Evolutionary conservation across 2,888 invertebrate genomes (phyloP).

Genomic region (Agrypnus murinus): DNA sequence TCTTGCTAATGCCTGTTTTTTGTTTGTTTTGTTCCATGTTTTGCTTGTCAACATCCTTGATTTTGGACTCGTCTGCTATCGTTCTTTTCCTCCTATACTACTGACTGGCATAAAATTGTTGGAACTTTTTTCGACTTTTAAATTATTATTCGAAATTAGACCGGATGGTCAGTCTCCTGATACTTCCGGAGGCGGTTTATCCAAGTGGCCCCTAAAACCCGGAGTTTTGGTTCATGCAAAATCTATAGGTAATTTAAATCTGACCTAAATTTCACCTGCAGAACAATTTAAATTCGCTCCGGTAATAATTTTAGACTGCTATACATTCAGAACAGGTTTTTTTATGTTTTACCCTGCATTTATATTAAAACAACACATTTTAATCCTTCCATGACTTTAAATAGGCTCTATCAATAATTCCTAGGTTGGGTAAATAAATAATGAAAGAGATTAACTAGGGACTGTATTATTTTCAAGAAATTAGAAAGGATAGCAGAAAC

Average conservation of each 20-base stretch:
- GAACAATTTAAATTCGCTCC: constrained; percentile 63
- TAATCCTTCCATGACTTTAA: no score
- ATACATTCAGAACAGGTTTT: no score
- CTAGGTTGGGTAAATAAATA: no score
- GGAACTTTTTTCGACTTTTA: constrained; percentile 46
- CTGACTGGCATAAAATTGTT: constrained; percentile 47
- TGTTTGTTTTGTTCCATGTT: constrained; percentile 61
- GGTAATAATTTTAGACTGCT: neutral
- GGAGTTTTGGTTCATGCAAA: constrained; percentile 92
- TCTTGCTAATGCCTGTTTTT: constrained; percentile 54
- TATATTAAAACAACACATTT: no score
- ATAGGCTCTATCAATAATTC: no score
- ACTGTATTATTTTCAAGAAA: no score
- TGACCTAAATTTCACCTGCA: constrained; percentile 63
- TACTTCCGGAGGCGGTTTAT: constrained; percentile 62
- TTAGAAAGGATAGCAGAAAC: no score
- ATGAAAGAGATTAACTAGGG: no score
- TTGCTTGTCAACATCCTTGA: constrained; percentile 58
- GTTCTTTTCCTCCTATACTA: constrained; percentile 21
- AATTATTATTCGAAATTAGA: constrained; percentile 62
- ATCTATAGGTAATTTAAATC: constrained; percentile 78
- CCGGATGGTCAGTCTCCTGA: constrained; percentile 72
- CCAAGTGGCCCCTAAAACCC: constrained; percentile 91
- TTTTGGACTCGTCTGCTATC: constrained; percentile 42
- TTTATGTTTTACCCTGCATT: no score